These are phyloP conservation scores for Coreoperca whiteheadi DNA, from an alignment of 2,113 vertebrate genomes.

Conservation along the genomic window DNA sequence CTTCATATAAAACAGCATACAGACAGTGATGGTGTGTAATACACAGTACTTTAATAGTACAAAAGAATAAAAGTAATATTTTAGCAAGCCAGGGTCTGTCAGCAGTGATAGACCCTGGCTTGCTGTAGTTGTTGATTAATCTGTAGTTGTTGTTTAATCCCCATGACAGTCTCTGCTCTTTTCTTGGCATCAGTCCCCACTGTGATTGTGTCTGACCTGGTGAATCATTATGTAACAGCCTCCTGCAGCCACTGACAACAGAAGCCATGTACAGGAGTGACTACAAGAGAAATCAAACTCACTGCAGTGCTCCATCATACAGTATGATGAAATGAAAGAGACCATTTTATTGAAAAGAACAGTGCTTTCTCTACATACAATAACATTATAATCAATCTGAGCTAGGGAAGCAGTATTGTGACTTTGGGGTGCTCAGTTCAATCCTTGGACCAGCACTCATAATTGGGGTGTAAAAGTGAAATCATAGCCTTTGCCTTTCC, in stretches of 20 bases:
- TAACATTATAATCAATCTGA: neutral
- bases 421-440: neutral
- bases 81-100: neutral
- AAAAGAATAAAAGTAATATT: too few relatives aligned
- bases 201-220: slow-evolving; percentile 27
- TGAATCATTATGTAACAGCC: slow-evolving; percentile 47
- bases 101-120: neutral
- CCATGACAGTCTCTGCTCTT: slow-evolving; percentile 24
- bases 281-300: neutral
- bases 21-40: neutral
- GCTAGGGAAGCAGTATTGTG: neutral
- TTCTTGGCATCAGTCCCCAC: slow-evolving; percentile 33
- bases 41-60: neutral
- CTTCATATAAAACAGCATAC: neutral
- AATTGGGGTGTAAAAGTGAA: neutral
- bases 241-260: neutral
- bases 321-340: neutral
- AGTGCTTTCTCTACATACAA: neutral
- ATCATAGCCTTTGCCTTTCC: neutral
- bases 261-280: neutral
- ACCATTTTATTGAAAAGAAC: neutral
- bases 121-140: slow-evolving; percentile 36
- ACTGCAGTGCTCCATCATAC: slow-evolving; percentile 2
- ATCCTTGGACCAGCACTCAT: neutral
- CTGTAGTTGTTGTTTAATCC: slow-evolving; percentile 40